A percentile compares a stretch with the other conserved stretches of the same genome.
Evolutionary conservation across 2,113 vertebrate genomes (phyloP).

Genomic region (Ceuthmochares aereus): DNA sequence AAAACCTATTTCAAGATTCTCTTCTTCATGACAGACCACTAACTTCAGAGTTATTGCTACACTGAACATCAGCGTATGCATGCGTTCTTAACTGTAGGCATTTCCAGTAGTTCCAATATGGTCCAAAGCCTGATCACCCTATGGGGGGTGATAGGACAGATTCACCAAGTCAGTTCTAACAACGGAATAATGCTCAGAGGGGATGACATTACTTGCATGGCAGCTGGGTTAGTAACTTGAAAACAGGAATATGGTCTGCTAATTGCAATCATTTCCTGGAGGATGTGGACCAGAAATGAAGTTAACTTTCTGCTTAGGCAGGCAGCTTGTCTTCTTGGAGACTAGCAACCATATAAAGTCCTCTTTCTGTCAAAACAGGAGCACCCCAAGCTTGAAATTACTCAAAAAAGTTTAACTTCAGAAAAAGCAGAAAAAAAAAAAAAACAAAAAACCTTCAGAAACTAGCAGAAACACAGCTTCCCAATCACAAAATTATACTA

Average conservation of each 20-base stretch:
- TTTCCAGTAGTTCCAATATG: background rate
- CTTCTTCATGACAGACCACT: background rate
- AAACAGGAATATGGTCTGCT: background rate
- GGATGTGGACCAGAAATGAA: background rate
- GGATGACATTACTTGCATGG: background rate
- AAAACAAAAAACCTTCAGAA: background rate
- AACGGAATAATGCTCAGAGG: background rate
- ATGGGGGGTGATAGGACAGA: background rate
- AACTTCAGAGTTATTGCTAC: background rate
- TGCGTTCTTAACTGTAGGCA: background rate
- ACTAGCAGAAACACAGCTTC: background rate
- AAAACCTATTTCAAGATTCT: background rate
- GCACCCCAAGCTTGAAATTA: background rate
- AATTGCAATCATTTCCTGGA: background rate
- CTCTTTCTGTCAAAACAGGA: background rate
- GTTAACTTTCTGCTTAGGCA: background rate
- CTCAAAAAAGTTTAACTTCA: background rate
- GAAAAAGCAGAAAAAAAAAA: no score
- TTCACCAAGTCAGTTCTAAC: background rate
- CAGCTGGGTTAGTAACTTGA: background rate
- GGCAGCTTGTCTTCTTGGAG: background rate
- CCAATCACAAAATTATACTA: background rate
- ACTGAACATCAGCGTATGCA: fast-evolving
- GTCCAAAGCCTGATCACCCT: background rate
- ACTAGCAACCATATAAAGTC: background rate